Conservation (phyloP, 2,888 invertebrate genomes). For the Micropterix aruncella region DNA sequence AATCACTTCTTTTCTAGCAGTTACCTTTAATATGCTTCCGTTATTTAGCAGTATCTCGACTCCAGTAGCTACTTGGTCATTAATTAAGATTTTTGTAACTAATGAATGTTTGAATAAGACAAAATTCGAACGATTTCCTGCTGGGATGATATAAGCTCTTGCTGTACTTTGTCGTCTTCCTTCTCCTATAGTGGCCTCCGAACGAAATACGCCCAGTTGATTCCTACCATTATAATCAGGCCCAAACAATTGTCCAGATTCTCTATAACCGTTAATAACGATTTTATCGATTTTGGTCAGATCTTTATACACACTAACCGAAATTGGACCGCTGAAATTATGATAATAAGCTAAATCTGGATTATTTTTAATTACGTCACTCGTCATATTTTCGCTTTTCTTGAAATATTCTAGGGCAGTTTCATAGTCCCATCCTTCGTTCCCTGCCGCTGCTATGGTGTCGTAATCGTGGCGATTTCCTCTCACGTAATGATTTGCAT, state of each 20-base stretch:
- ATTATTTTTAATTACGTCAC: background rate
- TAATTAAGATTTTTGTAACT: background rate
- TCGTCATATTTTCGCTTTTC: background rate
- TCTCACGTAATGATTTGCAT: background rate
- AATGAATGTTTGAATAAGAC: background rate
- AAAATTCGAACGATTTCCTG: background rate
- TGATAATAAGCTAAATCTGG: background rate
- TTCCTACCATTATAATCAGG: background rate
- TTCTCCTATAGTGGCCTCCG: background rate
- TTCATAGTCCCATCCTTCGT: background rate
- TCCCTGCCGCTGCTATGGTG: background rate
- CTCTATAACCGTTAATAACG: background rate
- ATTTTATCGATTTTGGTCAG: background rate
- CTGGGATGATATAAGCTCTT: background rate
- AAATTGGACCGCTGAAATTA: background rate
- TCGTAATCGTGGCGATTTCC: background rate
- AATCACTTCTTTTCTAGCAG: conserved; percentile 27
- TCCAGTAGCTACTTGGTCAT: background rate
- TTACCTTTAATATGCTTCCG: background rate
- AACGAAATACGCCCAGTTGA: background rate
- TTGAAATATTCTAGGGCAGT: background rate
- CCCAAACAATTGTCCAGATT: background rate
- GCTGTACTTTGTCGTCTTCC: background rate
- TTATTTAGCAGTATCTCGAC: background rate
- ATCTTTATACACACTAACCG: background rate